Base-by-base conservation (phyloP, 2,888 invertebrate genomes). In the Melolontha melolontha region DNA sequence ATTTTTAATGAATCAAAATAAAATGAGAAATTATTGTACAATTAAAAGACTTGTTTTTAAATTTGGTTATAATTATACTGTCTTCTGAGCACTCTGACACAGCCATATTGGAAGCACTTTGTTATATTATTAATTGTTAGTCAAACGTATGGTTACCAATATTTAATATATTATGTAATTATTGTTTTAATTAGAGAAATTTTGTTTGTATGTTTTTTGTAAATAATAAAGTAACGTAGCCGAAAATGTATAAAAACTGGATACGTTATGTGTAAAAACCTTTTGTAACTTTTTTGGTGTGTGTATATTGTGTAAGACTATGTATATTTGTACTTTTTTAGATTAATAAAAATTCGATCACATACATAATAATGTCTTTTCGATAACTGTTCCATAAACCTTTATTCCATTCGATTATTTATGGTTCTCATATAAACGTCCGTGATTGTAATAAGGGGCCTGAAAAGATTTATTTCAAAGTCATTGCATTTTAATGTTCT, bases 91-190 rank as follows among this genome's bases (percentile, higher is more conserved):
- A 34, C 17, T 50, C 27, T 50, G 14, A 52, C 39, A 52, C 22
- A 52, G 64, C 64, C 64, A 64, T 64, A 64, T 40, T 57, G 50
- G 39, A 52, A 14, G 52, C 57, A 67, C 57, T 55, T 64, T 63
- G 62, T 64, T 64, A 41, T 68, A 73, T 72, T 73, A 47, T 34
- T 29, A 47, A 44, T 59, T 47, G 12, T 47, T 79, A 79, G 79
- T 79, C 79, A 79, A 68, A 70, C 72, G 16, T 59, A 75, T 78
- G 79, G 79, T 79, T 79, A 79, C 79, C 79, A 79, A 75, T 63
- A 59, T 72, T 51, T 55, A 59, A 44, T 44, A 59, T 59, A 72
- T 72, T 71, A 67, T 73, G 64, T 70, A 70, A 41, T 59, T 27
- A 27, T 29, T 16, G 12, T 63, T 42, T 34, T 50, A 29, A 57